Percentiles rank a stretch among this genome's conserved stretches.
These are phyloP conservation scores for Leptatherina wallacei DNA, from an alignment of 2,797 vertebrate genomes.

Conservation along the genomic window DNA sequence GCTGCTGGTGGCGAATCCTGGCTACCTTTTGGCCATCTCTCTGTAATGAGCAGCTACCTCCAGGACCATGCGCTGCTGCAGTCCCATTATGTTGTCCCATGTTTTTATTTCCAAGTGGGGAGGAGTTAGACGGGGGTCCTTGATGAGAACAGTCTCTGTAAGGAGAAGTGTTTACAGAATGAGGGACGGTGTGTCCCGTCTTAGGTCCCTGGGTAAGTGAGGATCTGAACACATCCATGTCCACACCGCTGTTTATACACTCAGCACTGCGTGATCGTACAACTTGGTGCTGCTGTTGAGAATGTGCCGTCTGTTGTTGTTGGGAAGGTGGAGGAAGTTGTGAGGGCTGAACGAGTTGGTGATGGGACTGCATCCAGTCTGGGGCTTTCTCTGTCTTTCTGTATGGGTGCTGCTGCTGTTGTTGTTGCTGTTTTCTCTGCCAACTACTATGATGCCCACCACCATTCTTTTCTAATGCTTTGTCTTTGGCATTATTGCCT, in stretches of 20 bases:
- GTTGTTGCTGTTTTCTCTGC: constrained; percentile 84
- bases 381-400: constrained; percentile 88
- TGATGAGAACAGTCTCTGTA: constrained; percentile 91
- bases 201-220: constrained; percentile 85
- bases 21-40: constrained; percentile 92
- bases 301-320: constrained; percentile 66
- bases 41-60: constrained; percentile 91
- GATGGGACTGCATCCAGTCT: constrained; percentile 88
- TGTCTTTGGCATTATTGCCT: constrained; percentile 85
- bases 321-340: constrained; percentile 75
- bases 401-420: constrained; percentile 84
- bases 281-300: constrained; percentile 84
- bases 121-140: constrained; percentile 77
- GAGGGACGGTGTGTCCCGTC: constrained; percentile 84
- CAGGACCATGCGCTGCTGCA: constrained; percentile 60
- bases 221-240: constrained; percentile 85
- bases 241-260: constrained; percentile 84
- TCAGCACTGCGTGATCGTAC: constrained; percentile 85
- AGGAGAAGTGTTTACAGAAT: constrained; percentile 86
- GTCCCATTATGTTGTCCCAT: constrained; percentile 75
- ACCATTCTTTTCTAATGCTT: constrained; percentile 81
- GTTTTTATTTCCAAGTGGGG: constrained; percentile 79
- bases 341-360: constrained; percentile 78
- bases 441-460: constrained; percentile 79
- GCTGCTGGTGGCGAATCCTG: constrained; percentile 96